Evolutionary conservation across 2,113 vertebrate species (phyloP).

Genomic region (Glaucidium brasilianum): DNA sequence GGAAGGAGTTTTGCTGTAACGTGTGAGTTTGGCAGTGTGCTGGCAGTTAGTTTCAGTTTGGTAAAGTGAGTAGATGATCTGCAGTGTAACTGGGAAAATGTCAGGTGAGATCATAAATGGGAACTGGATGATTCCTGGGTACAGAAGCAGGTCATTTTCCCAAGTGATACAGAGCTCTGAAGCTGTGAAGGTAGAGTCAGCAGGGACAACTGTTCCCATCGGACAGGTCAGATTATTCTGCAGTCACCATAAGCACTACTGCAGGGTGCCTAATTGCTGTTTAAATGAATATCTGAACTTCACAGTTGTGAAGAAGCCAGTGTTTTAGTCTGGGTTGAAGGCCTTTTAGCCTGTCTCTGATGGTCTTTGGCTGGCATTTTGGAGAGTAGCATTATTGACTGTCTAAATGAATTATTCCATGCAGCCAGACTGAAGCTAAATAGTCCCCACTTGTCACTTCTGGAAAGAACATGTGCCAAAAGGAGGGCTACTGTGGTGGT

Average conservation of each 20-base stretch:
- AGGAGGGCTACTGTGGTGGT: neutral
- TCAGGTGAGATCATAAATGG: neutral
- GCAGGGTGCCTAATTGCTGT: neutral
- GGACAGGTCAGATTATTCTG: neutral
- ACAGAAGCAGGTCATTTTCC: neutral
- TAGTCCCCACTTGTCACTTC: neutral
- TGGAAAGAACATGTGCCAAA: neutral
- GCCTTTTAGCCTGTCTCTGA: neutral
- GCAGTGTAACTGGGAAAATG: neutral
- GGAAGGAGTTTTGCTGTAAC: neutral
- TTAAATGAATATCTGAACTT: neutral
- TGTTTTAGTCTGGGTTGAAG: neutral
- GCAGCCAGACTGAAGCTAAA: neutral
- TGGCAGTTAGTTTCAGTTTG: neutral
- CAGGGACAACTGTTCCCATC: neutral
- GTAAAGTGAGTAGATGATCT: neutral
- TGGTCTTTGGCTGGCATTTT: neutral
- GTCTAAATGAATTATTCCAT: neutral
- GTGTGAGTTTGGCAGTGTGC: neutral
- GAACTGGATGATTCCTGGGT: neutral
- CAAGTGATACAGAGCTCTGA: neutral
- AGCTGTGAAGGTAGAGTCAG: neutral
- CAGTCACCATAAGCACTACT: fast-evolving
- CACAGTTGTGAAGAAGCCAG: neutral
- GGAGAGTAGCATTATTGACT: neutral